These are phyloP conservation scores for Stenichneumon culpator DNA, from an alignment of 2,888 invertebrate genomes.

Conservation along the genomic window DNA sequence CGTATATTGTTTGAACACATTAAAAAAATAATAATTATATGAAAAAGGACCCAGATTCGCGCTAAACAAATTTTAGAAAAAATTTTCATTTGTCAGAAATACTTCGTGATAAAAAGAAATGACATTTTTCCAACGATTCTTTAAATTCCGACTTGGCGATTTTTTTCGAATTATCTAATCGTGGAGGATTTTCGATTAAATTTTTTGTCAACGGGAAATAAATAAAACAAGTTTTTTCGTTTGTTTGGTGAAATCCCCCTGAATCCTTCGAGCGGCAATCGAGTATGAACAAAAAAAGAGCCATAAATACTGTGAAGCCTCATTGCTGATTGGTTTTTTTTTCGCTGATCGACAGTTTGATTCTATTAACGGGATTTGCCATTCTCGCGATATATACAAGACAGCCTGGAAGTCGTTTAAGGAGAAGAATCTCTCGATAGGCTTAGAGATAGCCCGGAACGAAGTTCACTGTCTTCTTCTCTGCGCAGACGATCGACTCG, in stretches of 20 bases:
- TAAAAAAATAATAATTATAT: neutral
- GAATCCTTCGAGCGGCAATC: neutral
- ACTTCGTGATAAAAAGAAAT: too few relatives aligned
- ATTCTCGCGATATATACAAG: slow-evolving; percentile 29
- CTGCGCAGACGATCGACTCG: slow-evolving; percentile 60
- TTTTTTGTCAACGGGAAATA: neutral
- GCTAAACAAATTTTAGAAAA: neutral
- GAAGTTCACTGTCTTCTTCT: slow-evolving; percentile 58
- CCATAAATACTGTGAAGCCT: neutral
- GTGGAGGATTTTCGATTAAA: neutral
- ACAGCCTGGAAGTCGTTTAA: slow-evolving; percentile 47
- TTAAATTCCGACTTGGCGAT: too few relatives aligned
- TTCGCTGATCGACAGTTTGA: neutral
- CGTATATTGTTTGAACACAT: neutral
- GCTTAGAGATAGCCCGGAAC: slow-evolving; percentile 51
- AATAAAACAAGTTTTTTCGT: neutral
- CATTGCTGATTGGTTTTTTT: slow-evolving; percentile 15
- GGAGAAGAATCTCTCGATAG: slow-evolving; percentile 34
- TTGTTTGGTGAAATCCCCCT: neutral
- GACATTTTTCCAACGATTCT: too few relatives aligned
- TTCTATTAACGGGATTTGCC: slow-evolving; percentile 25
- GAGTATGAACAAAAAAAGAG: neutral
- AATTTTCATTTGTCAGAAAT: too few relatives aligned
- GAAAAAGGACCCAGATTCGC: neutral
- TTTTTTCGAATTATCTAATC: too few relatives aligned